phyloP scores from a whole-genome alignment of 2,888 invertebrate genomes.

The Mechanitis mazaeus region DNA sequence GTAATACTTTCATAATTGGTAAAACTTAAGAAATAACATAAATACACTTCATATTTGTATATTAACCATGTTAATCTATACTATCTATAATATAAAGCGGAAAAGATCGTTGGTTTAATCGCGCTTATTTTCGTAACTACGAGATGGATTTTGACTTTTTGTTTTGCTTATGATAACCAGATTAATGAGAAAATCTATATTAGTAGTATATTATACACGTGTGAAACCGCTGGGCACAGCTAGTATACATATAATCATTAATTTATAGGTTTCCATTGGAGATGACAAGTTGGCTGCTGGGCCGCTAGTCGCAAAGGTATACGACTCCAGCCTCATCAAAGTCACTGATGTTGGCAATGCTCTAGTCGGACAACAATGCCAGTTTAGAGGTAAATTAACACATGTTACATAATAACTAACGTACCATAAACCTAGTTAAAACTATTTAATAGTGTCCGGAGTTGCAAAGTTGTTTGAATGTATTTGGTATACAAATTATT shows the following conservation, averaged over 20 bases:
- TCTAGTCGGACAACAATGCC: conserved; percentile 95
- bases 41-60: no score
- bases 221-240: no score
- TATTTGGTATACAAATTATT: background rate
- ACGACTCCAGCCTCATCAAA: conserved; percentile 94
- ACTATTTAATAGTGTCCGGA: conserved; percentile 4
- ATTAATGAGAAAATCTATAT: no score
- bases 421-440: conserved; percentile 11
- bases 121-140: no score
- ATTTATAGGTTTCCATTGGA: conserved; percentile 80
- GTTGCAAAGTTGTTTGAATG: background rate
- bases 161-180: no score
- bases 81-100: no score
- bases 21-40: no score
- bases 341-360: conserved; percentile 96
- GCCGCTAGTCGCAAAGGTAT: conserved; percentile 94
- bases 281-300: conserved; percentile 93
- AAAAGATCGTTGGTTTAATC: no score
- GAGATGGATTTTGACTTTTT: no score
- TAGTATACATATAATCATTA: conserved; percentile 3
- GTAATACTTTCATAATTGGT: no score
- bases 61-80: no score
- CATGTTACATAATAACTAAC: conserved; percentile 9
- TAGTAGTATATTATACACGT: no score
- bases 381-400: conserved; percentile 87